Evolutionary conservation across 2,888 invertebrate species (phyloP).

Genomic region (Diloba caeruleocephala): DNA sequence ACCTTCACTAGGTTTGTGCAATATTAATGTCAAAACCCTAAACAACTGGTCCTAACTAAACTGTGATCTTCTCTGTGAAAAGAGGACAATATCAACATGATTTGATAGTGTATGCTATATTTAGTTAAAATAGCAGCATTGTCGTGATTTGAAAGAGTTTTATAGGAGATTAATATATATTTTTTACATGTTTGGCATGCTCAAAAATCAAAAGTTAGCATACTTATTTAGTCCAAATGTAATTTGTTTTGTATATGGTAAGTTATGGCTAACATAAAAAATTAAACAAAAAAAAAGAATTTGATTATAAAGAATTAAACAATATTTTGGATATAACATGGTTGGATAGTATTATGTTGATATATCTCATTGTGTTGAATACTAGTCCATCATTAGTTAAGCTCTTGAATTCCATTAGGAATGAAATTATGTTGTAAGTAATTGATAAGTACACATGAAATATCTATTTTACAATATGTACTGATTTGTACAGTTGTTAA

Average conservation of each 20-base stretch:
- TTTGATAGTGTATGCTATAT: constrained; percentile 50
- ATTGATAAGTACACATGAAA: constrained; percentile 51
- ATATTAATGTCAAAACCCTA: constrained; percentile 52
- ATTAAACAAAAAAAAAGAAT: constrained; percentile 38
- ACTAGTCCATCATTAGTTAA: constrained; percentile 79
- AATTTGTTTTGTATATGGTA: constrained; percentile 36
- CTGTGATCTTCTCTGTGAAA: constrained; percentile 84
- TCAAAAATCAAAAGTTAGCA: constrained; percentile 71
- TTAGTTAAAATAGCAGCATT: constrained; percentile 37
- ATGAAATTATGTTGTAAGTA: constrained; percentile 54
- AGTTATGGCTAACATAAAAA: constrained; percentile 32
- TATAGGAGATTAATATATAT: constrained; percentile 46
- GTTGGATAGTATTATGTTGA: constrained; percentile 61
- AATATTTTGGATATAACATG: constrained; percentile 61
- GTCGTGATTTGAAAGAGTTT: constrained; percentile 45
- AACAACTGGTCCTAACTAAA: constrained; percentile 75
- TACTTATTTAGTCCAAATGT: constrained; percentile 62
- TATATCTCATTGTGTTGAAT: constrained; percentile 72
- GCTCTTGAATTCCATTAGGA: constrained; percentile 55
- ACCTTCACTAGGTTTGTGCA: constrained; percentile 58
- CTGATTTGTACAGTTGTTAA: constrained; percentile 26
- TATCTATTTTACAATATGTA: constrained; percentile 35
- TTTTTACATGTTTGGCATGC: constrained; percentile 60
- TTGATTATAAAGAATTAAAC: constrained; percentile 43
- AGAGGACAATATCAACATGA: constrained; percentile 66